Base-by-base conservation (phyloP, 1,140 invertebrate genomes). In the Daktulosphaira vitifoliae region DNA sequence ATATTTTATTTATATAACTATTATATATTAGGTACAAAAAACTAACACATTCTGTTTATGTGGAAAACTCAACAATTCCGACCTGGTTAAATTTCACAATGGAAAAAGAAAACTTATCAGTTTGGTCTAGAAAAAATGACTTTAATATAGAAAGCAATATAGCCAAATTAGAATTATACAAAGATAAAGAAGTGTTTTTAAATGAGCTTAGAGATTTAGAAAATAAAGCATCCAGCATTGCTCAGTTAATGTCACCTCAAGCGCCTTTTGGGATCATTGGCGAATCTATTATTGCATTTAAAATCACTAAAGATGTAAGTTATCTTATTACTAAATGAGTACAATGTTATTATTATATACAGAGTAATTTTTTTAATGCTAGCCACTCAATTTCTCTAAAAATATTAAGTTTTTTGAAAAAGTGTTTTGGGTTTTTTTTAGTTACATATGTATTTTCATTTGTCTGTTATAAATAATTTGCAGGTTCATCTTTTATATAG, bases 71-170 rank as follows among this genome's bases (percentile, higher is more conserved):
- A 29, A 71, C 73, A 9, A 73, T 76, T n/a, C 81, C 81, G 16
- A 74, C 81, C 37, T 78, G 77, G 42, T 70, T 89, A 20, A 92
- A 95, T 75, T 89, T 95, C 69, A 88, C 84, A 0, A 76, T 96
- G 15, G 83, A 86, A 78, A 78, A 82, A 48, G 82, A 88, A 71
- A 83, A 89, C 72, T 80, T 84, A 0, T 75, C 82, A 54, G 82
- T 85, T 68, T 96, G 92, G 92, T 87, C 87, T 0, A 80, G 80
- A 11, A 80, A 82, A 6, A 80, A 88, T 71, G 88, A 92, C 74
- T 92, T 85, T 75, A 79, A 78, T 52, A 73, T 83, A 6, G 71
- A 68, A 6, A 73, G 78, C 42, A 84, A 85, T 67, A 70, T 77
- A 71, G 26, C 5, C 5, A 62, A 62, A 48, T 15, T 62, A 16